Percentiles rank a stretch among this genome's conserved stretches.
Conservation (phyloP, 1,140 invertebrate species). For the Carposina sasakii region DNA sequence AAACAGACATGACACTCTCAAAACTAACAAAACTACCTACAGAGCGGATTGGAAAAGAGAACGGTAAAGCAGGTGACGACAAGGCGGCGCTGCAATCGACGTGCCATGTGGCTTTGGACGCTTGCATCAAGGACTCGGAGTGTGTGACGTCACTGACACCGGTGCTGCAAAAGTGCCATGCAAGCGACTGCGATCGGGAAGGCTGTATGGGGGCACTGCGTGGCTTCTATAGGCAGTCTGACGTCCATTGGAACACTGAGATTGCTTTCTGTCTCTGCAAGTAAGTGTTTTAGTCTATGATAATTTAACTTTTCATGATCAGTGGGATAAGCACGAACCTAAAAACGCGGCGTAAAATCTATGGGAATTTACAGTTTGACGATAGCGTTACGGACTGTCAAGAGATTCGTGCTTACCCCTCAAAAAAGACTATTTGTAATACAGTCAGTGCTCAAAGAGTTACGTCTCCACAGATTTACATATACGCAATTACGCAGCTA, state of each 20-base stretch:
- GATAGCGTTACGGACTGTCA: too few species aligned
- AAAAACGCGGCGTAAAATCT: too few species aligned
- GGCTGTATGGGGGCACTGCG: constrained; percentile 91
- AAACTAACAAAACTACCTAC: constrained; percentile 43
- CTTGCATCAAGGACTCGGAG: constrained; percentile 83
- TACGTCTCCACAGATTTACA: too few species aligned
- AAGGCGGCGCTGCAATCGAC: constrained; percentile 78
- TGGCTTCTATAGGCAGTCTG: constrained; percentile 85
- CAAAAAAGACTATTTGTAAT: too few species aligned
- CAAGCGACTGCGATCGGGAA: constrained; percentile 83
- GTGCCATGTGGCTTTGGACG: constrained; percentile 82
- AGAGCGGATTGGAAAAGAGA: constrained; percentile 68
- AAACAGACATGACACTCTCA: too few species aligned
- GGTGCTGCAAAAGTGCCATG: constrained; percentile 86
- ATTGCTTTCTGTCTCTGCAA: constrained; percentile 94
- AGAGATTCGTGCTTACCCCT: too few species aligned
- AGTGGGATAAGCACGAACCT: too few species aligned
- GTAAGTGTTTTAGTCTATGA: constrained; percentile 83
- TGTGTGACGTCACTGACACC: constrained; percentile 84
- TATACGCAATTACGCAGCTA: too few species aligned
- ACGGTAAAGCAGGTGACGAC: constrained; percentile 66
- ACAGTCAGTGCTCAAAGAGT: too few species aligned
- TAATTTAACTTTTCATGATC: too few species aligned
- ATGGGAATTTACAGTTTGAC: too few species aligned
- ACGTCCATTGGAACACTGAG: constrained; percentile 86